Evolutionary conservation across 2,113 vertebrate genomes (phyloP).

Genomic region (Strix aluco): DNA sequence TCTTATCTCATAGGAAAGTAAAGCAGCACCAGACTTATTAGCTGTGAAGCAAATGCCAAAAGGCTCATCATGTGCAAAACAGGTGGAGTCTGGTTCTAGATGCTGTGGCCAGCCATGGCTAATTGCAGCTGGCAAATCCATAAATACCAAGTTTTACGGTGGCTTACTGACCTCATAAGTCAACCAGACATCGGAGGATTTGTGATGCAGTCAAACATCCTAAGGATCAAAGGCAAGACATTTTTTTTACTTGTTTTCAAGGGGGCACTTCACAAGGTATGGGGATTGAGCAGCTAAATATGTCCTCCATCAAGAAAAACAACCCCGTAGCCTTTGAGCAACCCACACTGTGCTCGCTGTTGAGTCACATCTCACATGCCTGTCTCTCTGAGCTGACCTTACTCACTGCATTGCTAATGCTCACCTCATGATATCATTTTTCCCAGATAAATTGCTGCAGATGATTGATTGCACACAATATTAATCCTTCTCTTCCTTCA

Average conservation of each 20-base stretch:
- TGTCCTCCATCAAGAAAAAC: not conserved
- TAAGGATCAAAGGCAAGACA: not conserved
- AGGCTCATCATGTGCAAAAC: not conserved
- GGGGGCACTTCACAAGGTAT: not conserved
- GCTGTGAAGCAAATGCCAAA: not conserved
- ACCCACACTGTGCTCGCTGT: rapidly evolving
- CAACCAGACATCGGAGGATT: not conserved
- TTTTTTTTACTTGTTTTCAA: not conserved
- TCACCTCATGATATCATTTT: not conserved
- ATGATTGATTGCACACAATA: not conserved
- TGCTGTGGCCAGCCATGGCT: rapidly evolving
- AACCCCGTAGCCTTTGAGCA: not conserved
- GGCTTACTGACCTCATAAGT: not conserved
- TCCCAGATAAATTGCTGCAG: not conserved
- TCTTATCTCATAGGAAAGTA: not conserved
- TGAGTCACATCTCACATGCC: not conserved
- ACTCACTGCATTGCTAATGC: not conserved
- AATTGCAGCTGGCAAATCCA: not conserved
- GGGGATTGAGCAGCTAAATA: not conserved
- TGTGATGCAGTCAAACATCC: not conserved
- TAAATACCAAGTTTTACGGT: not conserved
- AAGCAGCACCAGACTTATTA: not conserved
- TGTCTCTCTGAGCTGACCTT: not conserved
- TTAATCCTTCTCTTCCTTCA: not conserved
- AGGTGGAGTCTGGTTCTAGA: not conserved